Conservation (phyloP, 1,140 invertebrate species). For the Venustaconcha ellipsiformis region DNA sequence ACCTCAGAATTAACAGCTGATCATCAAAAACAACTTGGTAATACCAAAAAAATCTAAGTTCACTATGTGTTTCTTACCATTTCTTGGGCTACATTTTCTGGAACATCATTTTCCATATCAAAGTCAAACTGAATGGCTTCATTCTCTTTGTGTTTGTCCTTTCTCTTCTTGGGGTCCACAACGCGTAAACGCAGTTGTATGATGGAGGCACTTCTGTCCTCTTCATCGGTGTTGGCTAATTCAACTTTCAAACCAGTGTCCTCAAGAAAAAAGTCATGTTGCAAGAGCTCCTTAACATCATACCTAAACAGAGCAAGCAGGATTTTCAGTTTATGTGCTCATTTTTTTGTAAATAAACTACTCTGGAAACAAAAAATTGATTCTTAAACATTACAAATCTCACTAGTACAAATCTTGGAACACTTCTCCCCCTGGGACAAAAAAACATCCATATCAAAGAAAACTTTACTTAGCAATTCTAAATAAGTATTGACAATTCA, state of each 20-base stretch:
- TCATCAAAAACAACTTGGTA: background rate
- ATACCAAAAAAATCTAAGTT: background rate
- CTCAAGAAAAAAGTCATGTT: constrained; percentile 98
- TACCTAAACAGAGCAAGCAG: constrained; percentile 73
- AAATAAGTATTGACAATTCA: too few relatives aligned
- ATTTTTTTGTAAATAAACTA: constrained; percentile 4
- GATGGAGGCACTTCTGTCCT: constrained; percentile 59
- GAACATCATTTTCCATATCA: constrained; percentile 91
- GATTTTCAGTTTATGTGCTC: constrained; percentile 5
- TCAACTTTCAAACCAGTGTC: constrained; percentile 95
- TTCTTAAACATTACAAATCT: too few relatives aligned
- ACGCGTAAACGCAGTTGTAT: constrained; percentile 92
- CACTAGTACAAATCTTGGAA: too few relatives aligned
- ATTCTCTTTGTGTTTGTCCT: constrained; percentile 97
- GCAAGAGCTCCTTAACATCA: constrained; percentile 93
- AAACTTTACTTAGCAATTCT: too few relatives aligned
- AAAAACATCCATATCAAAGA: too few relatives aligned
- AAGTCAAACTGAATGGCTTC: constrained; percentile 99
- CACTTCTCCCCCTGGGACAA: too few relatives aligned
- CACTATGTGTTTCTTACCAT: constrained; percentile 76
- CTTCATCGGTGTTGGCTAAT: constrained; percentile 81
- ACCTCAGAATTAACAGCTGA: background rate
- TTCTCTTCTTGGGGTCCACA: constrained; percentile 96
- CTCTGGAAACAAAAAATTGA: too few relatives aligned
- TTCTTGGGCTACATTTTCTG: constrained; percentile 95